phyloP scores from a whole-genome alignment of 1,140 invertebrate species.

The Physella acuta region DNA sequence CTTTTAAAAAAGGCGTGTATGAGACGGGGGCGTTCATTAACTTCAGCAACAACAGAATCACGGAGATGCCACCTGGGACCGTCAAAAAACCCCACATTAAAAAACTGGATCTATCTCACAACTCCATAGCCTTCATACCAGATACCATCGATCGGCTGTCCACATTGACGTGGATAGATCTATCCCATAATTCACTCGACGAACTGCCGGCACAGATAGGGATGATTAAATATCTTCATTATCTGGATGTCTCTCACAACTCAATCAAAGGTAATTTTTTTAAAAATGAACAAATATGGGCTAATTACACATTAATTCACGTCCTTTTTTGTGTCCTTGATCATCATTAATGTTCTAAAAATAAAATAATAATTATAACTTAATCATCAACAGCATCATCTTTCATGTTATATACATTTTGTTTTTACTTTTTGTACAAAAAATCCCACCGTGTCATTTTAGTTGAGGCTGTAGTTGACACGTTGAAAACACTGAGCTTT shows the following conservation, averaged over 20 bases:
- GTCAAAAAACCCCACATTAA: conserved; percentile 55
- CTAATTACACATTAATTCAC: too few species aligned
- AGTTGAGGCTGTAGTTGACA: too few species aligned
- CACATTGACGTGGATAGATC: conserved; percentile 47
- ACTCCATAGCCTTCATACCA: conserved; percentile 46
- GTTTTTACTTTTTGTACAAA: too few species aligned
- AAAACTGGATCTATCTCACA: conserved; percentile 50
- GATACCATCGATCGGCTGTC: conserved; percentile 50
- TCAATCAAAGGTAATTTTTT: conserved; percentile 40
- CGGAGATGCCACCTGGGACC: conserved; percentile 43
- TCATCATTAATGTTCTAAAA: too few species aligned
- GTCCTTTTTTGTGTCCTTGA: too few species aligned
- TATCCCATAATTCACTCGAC: conserved; percentile 51
- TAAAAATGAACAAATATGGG: neutral
- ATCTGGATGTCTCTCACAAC: conserved; percentile 48
- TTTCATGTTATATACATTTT: too few species aligned
- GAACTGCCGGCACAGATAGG: conserved; percentile 48
- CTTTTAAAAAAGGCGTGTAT: conserved; percentile 53
- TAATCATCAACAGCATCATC: conserved; percentile 19
- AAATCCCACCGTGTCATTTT: too few species aligned
- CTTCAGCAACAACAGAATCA: conserved; percentile 46
- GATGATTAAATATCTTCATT: conserved; percentile 43
- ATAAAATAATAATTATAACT: neutral
- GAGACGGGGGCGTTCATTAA: conserved; percentile 47
- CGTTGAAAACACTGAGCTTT: too few species aligned